phyloP scores from a whole-genome alignment of 2,888 invertebrate species.

The Protodeltote pygarga region DNA sequence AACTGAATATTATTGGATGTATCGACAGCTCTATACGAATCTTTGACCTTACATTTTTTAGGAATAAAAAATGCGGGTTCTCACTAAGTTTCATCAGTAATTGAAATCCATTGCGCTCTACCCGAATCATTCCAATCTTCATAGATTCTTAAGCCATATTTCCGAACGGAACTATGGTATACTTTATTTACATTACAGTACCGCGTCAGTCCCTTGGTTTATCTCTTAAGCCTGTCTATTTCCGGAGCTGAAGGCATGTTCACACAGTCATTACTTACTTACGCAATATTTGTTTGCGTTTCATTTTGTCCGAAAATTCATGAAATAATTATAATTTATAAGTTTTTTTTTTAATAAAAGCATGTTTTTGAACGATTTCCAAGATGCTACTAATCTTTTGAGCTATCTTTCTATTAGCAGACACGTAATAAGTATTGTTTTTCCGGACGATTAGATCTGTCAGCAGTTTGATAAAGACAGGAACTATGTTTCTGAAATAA shows the following conservation, averaged over 20 bases:
- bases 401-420: not conserved
- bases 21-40: slow-evolving; percentile 21
- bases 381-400: no score
- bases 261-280: not conserved
- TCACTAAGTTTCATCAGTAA: slow-evolving; percentile 4
- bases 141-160: slow-evolving; percentile 17
- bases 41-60: slow-evolving; percentile 1
- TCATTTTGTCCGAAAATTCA: not conserved
- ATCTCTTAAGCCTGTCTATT: slow-evolving; percentile 45
- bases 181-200: slow-evolving; percentile 36
- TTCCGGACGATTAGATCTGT: no score
- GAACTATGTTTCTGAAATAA: no score
- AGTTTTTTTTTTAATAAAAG: not conserved
- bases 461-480: no score
- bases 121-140: slow-evolving; percentile 12
- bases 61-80: not conserved
- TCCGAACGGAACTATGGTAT: slow-evolving; percentile 33
- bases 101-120: slow-evolving; percentile 16
- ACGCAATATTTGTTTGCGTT: not conserved
- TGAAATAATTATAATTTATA: not conserved
- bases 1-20: slow-evolving; percentile 24
- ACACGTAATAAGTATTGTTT: no score
- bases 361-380: no score
- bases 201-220: slow-evolving; percentile 30
- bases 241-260: slow-evolving; percentile 27